A percentile compares a stretch with the other conserved stretches of the same genome.
These are phyloP conservation scores for Creontiades dilutus DNA, from an alignment of 2,888 invertebrate species.

Conservation along the genomic window DNA sequence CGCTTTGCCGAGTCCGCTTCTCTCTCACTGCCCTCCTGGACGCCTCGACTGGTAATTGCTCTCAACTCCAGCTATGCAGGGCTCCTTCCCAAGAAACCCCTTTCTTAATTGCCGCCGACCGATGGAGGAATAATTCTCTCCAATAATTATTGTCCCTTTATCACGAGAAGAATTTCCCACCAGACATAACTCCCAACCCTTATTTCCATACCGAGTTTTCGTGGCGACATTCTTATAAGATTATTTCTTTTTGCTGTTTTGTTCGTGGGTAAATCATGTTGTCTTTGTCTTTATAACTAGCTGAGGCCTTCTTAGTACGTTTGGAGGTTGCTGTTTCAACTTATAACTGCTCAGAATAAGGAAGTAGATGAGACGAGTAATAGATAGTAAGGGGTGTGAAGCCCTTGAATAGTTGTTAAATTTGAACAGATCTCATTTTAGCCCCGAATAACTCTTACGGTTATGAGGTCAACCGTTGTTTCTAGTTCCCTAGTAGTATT, in stretches of 20 bases:
- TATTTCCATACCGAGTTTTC: slow-evolving; percentile 21
- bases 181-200: slow-evolving; percentile 13
- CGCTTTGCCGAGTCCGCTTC: not conserved
- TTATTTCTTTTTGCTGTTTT: not conserved
- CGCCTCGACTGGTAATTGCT: slow-evolving; percentile 30
- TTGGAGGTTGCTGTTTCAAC: not conserved
- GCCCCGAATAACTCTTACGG: no score
- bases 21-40: not conserved
- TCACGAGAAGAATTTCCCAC: not conserved
- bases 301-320: not conserved
- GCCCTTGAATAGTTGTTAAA: no score
- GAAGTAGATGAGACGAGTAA: no score
- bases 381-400: no score
- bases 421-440: no score
- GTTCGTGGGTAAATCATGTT: not conserved
- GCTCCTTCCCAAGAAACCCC: not conserved
- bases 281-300: not conserved
- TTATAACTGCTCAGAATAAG: not conserved
- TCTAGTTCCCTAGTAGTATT: no score
- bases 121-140: slow-evolving; percentile 6
- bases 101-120: slow-evolving; percentile 39
- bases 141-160: slow-evolving; percentile 27
- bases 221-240: not conserved
- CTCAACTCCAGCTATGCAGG: slow-evolving; percentile 24
- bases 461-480: no score